Conservation (phyloP, 2,113 vertebrate species). For the Calyptommatus sinebrachiatus region DNA sequence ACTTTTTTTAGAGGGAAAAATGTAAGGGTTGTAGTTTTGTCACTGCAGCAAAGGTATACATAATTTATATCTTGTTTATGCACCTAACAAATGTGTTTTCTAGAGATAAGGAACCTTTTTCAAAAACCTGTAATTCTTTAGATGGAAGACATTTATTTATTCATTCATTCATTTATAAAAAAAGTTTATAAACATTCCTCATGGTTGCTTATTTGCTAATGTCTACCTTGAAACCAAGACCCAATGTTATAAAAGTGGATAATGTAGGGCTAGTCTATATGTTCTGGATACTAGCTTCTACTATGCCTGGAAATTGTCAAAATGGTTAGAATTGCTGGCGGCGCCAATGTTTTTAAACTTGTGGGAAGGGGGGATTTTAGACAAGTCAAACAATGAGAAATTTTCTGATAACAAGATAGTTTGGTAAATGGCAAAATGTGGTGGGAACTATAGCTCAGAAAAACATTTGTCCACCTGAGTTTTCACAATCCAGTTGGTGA, state of each 20-base stretch:
- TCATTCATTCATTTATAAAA: slow-evolving; percentile 11
- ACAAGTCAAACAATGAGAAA: too few relatives aligned
- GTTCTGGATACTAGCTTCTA: too few relatives aligned
- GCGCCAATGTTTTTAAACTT: too few relatives aligned
- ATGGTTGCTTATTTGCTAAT: slow-evolving; percentile 52
- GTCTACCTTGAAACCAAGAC: slow-evolving; percentile 39
- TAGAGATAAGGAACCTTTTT: slow-evolving; percentile 71
- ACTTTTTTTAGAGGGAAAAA: slow-evolving; percentile 56
- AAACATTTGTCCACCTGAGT: slow-evolving; percentile 7
- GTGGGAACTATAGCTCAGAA: too few relatives aligned
- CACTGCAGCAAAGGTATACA: slow-evolving; percentile 69
- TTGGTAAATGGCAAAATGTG: too few relatives aligned
- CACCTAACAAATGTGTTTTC: slow-evolving; percentile 76
- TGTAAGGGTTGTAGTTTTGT: slow-evolving; percentile 66
- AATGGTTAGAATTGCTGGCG: too few relatives aligned
- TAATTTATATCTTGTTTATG: slow-evolving; percentile 79
- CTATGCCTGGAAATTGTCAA: too few relatives aligned
- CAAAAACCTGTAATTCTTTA: slow-evolving; percentile 64
- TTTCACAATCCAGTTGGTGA: slow-evolving; percentile 44
- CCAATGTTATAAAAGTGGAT: slow-evolving; percentile 22
- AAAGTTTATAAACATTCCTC: slow-evolving; percentile 65
- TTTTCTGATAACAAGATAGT: too few relatives aligned
- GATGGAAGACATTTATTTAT: slow-evolving; percentile 38
- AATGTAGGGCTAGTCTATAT: too few relatives aligned
- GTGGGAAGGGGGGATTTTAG: too few relatives aligned